Conservation (phyloP, 2,888 invertebrate genomes). For the Odiellus spinosus region DNA sequence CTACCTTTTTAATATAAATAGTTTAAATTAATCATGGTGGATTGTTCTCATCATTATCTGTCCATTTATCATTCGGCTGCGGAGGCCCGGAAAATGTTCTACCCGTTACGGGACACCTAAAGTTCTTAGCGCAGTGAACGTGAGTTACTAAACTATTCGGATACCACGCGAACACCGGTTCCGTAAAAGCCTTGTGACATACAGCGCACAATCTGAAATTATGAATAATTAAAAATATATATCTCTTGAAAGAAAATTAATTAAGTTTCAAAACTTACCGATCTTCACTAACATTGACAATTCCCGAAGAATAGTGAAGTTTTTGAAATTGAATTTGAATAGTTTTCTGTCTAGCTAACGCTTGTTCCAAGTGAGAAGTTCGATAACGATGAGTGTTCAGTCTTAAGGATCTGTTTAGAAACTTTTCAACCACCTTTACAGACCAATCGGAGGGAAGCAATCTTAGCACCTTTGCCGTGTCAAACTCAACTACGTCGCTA, state of each 20-base stretch:
- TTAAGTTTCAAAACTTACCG: slow-evolving; percentile 25
- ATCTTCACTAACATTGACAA: slow-evolving; percentile 29
- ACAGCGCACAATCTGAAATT: slow-evolving; percentile 33
- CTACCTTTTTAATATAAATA: too few relatives aligned
- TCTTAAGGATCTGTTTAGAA: slow-evolving; percentile 31
- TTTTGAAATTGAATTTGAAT: slow-evolving; percentile 27
- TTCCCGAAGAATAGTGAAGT: slow-evolving; percentile 26
- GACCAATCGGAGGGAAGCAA: slow-evolving; percentile 35
- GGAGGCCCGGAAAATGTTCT: not conserved
- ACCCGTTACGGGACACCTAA: not conserved
- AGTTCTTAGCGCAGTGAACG: slow-evolving; percentile 14
- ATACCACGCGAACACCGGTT: slow-evolving; percentile 32
- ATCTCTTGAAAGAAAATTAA: too few relatives aligned
- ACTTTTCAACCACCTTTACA: slow-evolving; percentile 31
- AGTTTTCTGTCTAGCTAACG: slow-evolving; percentile 32
- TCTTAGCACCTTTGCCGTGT: slow-evolving; percentile 29
- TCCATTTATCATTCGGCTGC: too few relatives aligned
- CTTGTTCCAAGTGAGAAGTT: slow-evolving; percentile 28
- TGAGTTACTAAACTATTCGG: slow-evolving; percentile 33
- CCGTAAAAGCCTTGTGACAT: slow-evolving; percentile 30
- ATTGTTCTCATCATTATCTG: too few relatives aligned
- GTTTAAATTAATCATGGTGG: too few relatives aligned
- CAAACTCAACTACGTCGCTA: slow-evolving; percentile 34
- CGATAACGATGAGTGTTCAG: slow-evolving; percentile 29
- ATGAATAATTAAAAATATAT: too few relatives aligned